Conservation (phyloP, 2,888 invertebrate species). For the Elysia crispata region DNA sequence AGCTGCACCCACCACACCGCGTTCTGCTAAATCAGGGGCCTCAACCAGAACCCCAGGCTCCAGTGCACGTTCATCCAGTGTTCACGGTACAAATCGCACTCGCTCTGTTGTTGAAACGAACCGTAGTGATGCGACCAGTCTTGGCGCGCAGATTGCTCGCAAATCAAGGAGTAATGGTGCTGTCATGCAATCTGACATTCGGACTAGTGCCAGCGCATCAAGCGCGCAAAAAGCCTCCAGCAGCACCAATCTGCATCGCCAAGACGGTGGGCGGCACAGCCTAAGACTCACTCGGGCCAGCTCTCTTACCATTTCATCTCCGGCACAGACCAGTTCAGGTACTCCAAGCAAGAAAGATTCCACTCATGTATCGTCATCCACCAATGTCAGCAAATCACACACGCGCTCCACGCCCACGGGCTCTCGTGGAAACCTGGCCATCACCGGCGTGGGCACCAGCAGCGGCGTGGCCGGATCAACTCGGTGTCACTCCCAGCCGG, state of each 20-base stretch:
- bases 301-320: conserved; percentile 33
- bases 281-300: conserved; percentile 53
- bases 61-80: conserved; percentile 50
- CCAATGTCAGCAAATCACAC: conserved; percentile 47
- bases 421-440: conserved; percentile 56
- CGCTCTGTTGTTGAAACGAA: conserved; percentile 52
- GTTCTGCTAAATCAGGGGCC: conserved; percentile 40
- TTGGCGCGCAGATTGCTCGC: conserved; percentile 69
- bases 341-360: conserved; percentile 42
- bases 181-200: conserved; percentile 28
- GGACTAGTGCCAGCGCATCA: neutral
- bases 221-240: conserved; percentile 45
- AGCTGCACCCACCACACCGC: conserved; percentile 41
- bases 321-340: conserved; percentile 26
- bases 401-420: conserved; percentile 44
- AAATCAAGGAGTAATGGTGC: conserved; percentile 62
- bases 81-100: conserved; percentile 48
- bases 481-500: conserved; percentile 64
- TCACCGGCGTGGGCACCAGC: conserved; percentile 61
- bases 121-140: conserved; percentile 64
- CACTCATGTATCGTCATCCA: conserved; percentile 10
- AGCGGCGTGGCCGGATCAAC: conserved; percentile 1
- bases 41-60: conserved; percentile 37
- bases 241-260: conserved; percentile 45
- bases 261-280: conserved; percentile 67